A percentile compares a stretch with the other conserved stretches of the same genome.
Conservation (phyloP, 2,797 vertebrate genomes). For the Urocyon cinereoargenteus region DNA sequence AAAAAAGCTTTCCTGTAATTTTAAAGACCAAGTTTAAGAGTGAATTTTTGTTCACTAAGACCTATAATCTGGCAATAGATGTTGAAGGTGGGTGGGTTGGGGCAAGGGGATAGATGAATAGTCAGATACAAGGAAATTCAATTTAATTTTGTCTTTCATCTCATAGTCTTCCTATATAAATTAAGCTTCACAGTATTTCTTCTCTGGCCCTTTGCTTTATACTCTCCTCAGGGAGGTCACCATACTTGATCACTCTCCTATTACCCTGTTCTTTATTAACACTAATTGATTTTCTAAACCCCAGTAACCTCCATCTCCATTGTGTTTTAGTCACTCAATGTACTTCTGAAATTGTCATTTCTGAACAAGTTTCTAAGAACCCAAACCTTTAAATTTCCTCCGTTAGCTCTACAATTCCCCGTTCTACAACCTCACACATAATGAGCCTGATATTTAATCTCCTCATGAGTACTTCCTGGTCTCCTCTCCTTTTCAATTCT, state of each 20-base stretch:
- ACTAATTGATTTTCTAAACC: not conserved
- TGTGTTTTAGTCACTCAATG: slow-evolving; percentile 52
- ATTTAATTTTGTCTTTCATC: slow-evolving; percentile 28
- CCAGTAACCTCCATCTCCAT: not conserved
- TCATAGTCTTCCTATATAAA: slow-evolving; percentile 47
- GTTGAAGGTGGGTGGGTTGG: not conserved
- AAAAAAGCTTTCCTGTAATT: slow-evolving; percentile 42
- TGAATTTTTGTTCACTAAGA: slow-evolving; percentile 18
- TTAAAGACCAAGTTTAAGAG: slow-evolving; percentile 23
- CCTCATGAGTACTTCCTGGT: not conserved
- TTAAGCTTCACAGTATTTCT: slow-evolving; percentile 30
- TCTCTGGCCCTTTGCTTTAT: slow-evolving; percentile 43
- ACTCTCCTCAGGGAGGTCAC: not conserved
- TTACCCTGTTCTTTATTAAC: slow-evolving; percentile 16
- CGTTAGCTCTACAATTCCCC: not conserved
- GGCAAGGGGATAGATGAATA: not conserved
- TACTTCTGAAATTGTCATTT: slow-evolving; percentile 59
- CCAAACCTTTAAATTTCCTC: slow-evolving; percentile 6
- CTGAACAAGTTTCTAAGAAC: slow-evolving; percentile 34
- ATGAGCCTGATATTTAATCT: slow-evolving; percentile 11
- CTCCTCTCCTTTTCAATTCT: slow-evolving; percentile 21
- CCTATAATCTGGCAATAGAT: slow-evolving; percentile 18
- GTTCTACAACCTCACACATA: not conserved
- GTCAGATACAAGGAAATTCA: slow-evolving; percentile 10
- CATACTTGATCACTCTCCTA: not conserved